Evolutionary conservation across 2,797 vertebrate genomes (phyloP), one percentile per base, ranked within the genome.

Genomic region (Gallirallus australis): DNA sequence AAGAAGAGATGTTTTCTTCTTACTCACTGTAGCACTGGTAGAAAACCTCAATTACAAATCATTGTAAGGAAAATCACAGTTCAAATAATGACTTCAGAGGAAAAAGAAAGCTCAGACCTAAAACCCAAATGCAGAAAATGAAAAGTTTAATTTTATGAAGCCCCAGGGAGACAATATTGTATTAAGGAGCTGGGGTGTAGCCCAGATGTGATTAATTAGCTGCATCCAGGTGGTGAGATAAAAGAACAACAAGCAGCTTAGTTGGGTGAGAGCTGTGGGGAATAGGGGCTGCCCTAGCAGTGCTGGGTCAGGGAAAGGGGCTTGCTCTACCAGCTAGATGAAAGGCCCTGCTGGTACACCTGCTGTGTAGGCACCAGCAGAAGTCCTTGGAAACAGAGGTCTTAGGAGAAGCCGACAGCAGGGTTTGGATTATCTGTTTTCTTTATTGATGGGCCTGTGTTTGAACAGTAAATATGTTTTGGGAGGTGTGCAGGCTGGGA

Each of bases 141-240:
- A 15, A 27, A 88, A 89, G n/a, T 40, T 25, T 5, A 9, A 9
- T 37, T 56, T 39, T 37, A 12, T 40, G 11, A 37, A 48, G 21
- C 20, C 12, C 2, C 39, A 27, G 56, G 39, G 30, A 70, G 57
- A 15, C n/a, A 64, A 47, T 12, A 20, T 27, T 45, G 68, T 37
- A 5, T 24, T 18, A 31, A 61, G 70, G 69, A 33, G 13, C 2
- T 23, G 87, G 65, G 33, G 81, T 39, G 59, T 18, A 83, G 81
- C 48, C 57, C 93, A 94, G 30, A 39, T 70, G 86, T 37, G 86
- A 78, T 89, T 42, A 73, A 90, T 73, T 66, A 66, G 42, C 89
- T 48, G 86, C 80, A 48, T 66, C 79, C 82, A 42, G 94, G 76
- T 39, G 90, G 54, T 18, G 93, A 92, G 89, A 90, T 90, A 88